Base-by-base conservation (phyloP, 1,140 invertebrate genomes). In the Goniozus legneri region DNA sequence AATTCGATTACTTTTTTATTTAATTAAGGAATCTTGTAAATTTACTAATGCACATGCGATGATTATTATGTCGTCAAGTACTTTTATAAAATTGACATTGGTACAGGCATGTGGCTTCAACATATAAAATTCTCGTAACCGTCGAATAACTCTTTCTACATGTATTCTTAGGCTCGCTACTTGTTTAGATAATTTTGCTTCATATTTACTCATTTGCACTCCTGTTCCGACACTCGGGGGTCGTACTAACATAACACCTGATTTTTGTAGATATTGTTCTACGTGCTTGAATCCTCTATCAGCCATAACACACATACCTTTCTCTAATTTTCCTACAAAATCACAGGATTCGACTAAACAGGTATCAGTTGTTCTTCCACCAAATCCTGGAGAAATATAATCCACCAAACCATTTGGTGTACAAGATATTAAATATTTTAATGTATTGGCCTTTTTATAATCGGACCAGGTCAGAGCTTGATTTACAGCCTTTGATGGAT, bases 391-490 rank as follows among this genome's bases (percentile, higher is more conserved):
- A 6, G 72, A 77, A 43, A 75, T 52, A 58, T 56, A 77, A 58
- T 65, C 72, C 8, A 76, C 56, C 3, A 74, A 47, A 7, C 73
- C 71, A 63, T 75, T 54, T 13, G 71, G 71, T 34, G 71, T 77
- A 35, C 51, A 65, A 19, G 65, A 70, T 38, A 79, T 58, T 8
- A 77, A 51, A 68, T 77, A 78, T 46, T 79, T 79, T 8, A 77
- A 53, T 8, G 74, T 77, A 44, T 78, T 76, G 18, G 54, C 58
- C 46, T 75, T 75, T 58, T 76, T 76, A 45, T 77, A 77, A 1
- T 76, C 65, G 3, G 73, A 76, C 73, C 73, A 79, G 19, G 71
- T 69, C 15, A 76, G 19, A 19, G 70, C 50, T 64, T 76, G 75
- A 44, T 66, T 15, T 2, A 72, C 8, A 4, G 67, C 39, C 47